Conservation (phyloP, 2,113 vertebrate genomes). For the Lamprotornis superbus region DNA sequence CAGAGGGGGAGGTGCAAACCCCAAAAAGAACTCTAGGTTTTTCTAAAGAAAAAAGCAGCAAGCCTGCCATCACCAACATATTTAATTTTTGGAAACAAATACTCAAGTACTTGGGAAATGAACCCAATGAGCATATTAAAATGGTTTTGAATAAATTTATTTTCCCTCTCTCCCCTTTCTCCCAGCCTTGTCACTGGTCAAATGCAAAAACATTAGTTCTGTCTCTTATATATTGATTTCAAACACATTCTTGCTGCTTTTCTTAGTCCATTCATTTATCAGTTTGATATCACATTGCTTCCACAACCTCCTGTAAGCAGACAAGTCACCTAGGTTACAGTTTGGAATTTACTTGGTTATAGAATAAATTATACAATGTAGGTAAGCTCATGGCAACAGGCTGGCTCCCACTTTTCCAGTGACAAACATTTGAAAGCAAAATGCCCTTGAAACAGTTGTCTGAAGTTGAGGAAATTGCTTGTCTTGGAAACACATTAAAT, state of each 20-base stretch:
- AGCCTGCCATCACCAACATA: background rate
- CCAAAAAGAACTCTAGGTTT: background rate
- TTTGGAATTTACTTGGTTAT: background rate
- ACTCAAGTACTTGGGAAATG: background rate
- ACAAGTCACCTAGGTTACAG: background rate
- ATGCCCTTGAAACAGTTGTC: background rate
- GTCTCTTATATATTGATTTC: background rate
- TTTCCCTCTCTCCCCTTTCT: background rate
- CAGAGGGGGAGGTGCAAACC: background rate
- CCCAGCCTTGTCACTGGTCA: background rate
- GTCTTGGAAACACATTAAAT: background rate
- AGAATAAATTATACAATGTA: background rate
- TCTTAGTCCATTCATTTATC: background rate
- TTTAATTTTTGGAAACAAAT: background rate
- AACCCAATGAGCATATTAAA: background rate
- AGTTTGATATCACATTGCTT: background rate
- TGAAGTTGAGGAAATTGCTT: background rate
- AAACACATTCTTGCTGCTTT: background rate
- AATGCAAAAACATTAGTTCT: background rate
- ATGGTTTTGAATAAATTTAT: background rate
- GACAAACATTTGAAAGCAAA: background rate
- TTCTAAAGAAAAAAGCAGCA: background rate
- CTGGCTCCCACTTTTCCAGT: background rate
- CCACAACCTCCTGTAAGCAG: background rate
- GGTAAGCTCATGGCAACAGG: background rate